Conservation (phyloP, 2,888 invertebrate genomes). For the Myopa testacea region DNA sequence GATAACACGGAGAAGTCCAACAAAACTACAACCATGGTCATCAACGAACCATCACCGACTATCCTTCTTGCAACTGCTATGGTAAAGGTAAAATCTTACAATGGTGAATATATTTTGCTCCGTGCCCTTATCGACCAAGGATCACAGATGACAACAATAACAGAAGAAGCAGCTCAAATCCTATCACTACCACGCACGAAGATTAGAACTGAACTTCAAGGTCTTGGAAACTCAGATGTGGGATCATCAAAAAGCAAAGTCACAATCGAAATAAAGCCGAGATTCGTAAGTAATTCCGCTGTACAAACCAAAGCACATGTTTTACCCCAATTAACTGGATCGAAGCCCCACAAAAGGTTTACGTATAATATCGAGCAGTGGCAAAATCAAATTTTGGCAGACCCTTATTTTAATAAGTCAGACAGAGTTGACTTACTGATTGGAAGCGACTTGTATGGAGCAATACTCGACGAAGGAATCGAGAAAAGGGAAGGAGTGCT, state of each 20-base stretch:
- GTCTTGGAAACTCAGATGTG: constrained; percentile 17
- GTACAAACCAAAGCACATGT: background rate
- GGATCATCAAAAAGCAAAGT: constrained; percentile 18
- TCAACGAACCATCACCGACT: too few species aligned
- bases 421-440: background rate
- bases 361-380: background rate
- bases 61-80: too few species aligned
- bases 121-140: too few species aligned
- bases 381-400: background rate
- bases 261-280: constrained; percentile 27
- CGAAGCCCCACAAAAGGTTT: background rate
- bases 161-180: constrained; percentile 21
- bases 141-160: too few species aligned
- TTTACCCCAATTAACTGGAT: background rate
- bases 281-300: constrained; percentile 15
- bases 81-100: too few species aligned
- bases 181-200: constrained; percentile 15
- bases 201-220: constrained; percentile 14
- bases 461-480: too few species aligned
- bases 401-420: background rate
- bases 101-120: too few species aligned
- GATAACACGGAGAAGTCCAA: too few species aligned
- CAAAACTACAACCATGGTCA: too few species aligned
- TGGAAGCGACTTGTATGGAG: too few species aligned
- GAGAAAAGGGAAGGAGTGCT: too few species aligned